Evolutionary conservation across 2,113 vertebrate species (phyloP).

Genomic region (Rhea americana): DNA sequence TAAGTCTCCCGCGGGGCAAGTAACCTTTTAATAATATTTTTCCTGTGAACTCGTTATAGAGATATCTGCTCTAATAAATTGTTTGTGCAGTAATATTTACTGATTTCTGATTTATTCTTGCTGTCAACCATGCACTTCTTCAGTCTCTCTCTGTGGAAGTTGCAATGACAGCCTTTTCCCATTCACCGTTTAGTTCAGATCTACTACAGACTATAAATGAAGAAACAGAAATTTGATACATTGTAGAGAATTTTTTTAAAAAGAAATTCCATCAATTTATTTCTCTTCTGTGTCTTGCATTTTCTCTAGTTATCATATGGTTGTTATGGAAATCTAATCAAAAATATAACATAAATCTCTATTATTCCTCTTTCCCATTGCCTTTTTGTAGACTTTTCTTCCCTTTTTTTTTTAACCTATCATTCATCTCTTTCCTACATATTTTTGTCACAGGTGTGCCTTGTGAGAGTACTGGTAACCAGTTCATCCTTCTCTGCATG

Average conservation of each 20-base stretch:
- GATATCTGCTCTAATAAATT: background rate
- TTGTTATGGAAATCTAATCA: background rate
- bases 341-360: background rate
- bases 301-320: background rate
- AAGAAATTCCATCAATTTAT: background rate
- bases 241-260: background rate
- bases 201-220: background rate
- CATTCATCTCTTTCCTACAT: background rate
- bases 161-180: background rate
- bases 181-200: no score
- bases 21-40: constrained; percentile 20
- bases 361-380: background rate
- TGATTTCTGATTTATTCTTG: background rate
- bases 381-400: background rate
- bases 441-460: background rate
- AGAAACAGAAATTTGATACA: background rate
- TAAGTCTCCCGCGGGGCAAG: background rate
- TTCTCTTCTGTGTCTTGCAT: background rate
- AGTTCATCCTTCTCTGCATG: background rate
- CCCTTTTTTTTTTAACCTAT: background rate
- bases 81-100: background rate
- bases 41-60: background rate
- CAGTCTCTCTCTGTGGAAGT: background rate
- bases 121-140: background rate
- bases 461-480: background rate